Evolutionary conservation across 2,888 invertebrate species (phyloP).

Genomic region (Tipula vernalis): DNA sequence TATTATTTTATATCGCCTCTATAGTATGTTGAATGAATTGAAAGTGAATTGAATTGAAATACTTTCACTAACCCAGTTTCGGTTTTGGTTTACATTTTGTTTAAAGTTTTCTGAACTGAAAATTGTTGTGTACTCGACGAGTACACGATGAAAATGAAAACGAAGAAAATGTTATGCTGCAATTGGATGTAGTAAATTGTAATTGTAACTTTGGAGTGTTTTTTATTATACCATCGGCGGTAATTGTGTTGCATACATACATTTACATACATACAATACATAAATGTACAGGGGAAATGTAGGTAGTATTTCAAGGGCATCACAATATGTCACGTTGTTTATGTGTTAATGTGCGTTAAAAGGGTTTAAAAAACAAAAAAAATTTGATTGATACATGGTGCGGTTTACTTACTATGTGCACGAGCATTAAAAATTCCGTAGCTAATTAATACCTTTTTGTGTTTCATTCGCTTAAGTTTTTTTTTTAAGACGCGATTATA

Average conservation of each 20-base stretch:
- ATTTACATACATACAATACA: not conserved
- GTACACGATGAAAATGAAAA: not conserved
- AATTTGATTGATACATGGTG: not conserved
- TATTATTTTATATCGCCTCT: not conserved
- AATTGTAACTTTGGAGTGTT: not conserved
- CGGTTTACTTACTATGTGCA: not conserved
- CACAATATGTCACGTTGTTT: not conserved
- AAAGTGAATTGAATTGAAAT: slow-evolving; percentile 4
- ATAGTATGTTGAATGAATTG: not conserved
- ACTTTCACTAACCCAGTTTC: not conserved
- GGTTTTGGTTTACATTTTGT: not conserved
- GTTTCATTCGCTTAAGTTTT: not conserved
- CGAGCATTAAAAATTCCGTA: not conserved
- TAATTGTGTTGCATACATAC: not conserved
- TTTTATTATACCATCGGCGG: not conserved
- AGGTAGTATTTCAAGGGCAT: not conserved
- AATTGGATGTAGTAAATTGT: not conserved
- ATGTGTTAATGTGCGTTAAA: not conserved
- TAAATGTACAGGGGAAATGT: not conserved
- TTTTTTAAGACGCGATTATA: not conserved
- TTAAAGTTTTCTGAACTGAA: not conserved
- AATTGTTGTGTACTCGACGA: not conserved
- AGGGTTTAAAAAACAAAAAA: not conserved
- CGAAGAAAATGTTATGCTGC: not conserved
- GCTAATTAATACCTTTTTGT: not conserved